These are phyloP conservation scores for Coptodon rendalli DNA, from an alignment of 2,113 vertebrate genomes.

Conservation along the genomic window DNA sequence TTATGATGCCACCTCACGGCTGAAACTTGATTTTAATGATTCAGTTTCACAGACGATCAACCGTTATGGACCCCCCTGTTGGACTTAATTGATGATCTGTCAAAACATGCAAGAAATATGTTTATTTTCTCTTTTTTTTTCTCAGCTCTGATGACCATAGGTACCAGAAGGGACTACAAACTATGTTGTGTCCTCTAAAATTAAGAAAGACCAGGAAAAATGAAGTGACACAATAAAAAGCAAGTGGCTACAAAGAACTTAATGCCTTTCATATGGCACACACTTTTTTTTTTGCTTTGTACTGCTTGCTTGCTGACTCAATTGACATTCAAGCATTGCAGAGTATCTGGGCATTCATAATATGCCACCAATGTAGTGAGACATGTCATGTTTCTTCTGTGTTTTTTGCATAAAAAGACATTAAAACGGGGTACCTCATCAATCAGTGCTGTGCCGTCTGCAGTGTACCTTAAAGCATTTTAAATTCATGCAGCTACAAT, in stretches of 20 bases:
- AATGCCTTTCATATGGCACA: neutral
- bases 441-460: slow-evolving; percentile 2
- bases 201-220: neutral
- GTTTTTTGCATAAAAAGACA: slow-evolving; percentile 46
- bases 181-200: neutral
- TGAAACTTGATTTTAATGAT: slow-evolving; percentile 55
- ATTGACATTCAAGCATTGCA: slow-evolving; percentile 1
- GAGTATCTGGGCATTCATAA: slow-evolving; percentile 2
- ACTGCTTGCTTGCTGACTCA: neutral
- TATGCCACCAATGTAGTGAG: neutral
- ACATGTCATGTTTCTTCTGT: neutral
- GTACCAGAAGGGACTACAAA: too few relatives aligned
- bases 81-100: slow-evolving; percentile 35
- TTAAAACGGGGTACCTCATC: slow-evolving; percentile 27
- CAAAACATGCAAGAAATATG: neutral
- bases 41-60: slow-evolving; percentile 48
- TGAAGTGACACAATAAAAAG: neutral
- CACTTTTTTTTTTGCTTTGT: neutral
- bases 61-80: slow-evolving; percentile 44
- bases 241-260: neutral
- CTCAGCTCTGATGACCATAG: neutral
- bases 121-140: neutral
- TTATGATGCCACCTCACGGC: slow-evolving; percentile 37
- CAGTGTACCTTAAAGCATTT: slow-evolving; percentile 4
- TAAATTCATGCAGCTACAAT: slow-evolving; percentile 4